Evolutionary conservation across 2,113 vertebrate species (phyloP).

Genomic region (Amblyopsis rosae): DNA sequence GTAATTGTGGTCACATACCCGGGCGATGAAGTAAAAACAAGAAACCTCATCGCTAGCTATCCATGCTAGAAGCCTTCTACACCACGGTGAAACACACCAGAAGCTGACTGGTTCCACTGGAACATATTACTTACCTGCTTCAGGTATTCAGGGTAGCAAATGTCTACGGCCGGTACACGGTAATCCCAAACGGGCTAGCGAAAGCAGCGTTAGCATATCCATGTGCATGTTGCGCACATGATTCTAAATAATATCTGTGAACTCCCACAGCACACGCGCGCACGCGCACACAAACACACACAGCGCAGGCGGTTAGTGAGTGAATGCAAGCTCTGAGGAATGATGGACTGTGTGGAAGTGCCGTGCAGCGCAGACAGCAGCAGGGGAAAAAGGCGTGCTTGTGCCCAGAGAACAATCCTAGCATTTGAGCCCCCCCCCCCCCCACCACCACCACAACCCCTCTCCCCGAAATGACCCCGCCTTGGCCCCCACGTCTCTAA

Average conservation of each 20-base stretch:
- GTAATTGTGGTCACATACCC: constrained; percentile 6
- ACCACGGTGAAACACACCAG: neutral
- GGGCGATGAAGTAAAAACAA: too few relatives aligned
- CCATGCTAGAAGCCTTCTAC: neutral
- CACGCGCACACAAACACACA: constrained; percentile 22
- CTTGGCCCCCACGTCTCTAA: constrained; percentile 90
- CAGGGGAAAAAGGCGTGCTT: constrained; percentile 89
- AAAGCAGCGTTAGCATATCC: constrained; percentile 13
- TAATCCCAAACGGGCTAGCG: constrained; percentile 8
- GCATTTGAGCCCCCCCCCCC: constrained; percentile 82
- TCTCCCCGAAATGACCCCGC: constrained; percentile 77
- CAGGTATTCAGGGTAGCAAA: constrained; percentile 73
- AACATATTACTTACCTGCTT: constrained; percentile 78
- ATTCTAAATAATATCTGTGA: constrained; percentile 33
- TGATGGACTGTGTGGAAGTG: constrained; percentile 55
- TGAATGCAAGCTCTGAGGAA: constrained; percentile 47
- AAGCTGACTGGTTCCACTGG: neutral
- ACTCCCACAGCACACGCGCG: constrained; percentile 26
- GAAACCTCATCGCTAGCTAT: neutral
- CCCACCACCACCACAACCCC: neutral
- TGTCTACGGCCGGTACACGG: too few relatives aligned
- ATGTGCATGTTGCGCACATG: neutral
- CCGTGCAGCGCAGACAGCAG: constrained; percentile 51
- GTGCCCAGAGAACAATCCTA: constrained; percentile 90
- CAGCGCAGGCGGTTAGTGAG: constrained; percentile 22